phyloP scores from a whole-genome alignment of 2,888 invertebrate genomes.

The Choreutis nemorana region DNA sequence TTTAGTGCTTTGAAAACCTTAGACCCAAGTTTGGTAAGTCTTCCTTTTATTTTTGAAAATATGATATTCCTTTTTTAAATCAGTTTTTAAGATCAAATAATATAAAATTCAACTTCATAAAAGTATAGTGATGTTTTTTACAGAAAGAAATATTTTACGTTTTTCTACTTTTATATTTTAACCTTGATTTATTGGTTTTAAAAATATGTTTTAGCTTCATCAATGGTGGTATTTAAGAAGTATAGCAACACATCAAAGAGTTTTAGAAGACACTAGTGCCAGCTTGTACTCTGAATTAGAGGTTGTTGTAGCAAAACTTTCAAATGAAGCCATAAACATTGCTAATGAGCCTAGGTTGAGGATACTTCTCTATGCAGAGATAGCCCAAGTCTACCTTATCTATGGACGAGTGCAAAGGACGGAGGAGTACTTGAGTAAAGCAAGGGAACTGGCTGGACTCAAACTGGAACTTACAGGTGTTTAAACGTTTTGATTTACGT shows the following conservation, averaged over 20 bases:
- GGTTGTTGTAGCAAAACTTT: conserved; percentile 44
- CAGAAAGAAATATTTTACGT: too few species aligned
- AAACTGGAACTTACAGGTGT: conserved; percentile 74
- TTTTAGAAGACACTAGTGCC: conserved; percentile 78
- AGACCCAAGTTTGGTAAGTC: conserved; percentile 42
- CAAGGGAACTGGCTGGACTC: conserved; percentile 71
- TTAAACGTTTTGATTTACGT: background rate
- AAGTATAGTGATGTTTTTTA: too few species aligned
- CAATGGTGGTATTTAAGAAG: conserved; percentile 81
- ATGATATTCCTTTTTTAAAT: conserved; percentile 4
- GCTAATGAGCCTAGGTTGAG: conserved; percentile 33
- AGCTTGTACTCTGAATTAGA: conserved; percentile 70
- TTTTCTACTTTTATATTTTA: conserved; percentile 2
- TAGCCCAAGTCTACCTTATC: conserved; percentile 73
- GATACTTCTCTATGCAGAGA: conserved; percentile 52
- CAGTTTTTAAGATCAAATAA: background rate
- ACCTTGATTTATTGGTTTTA: background rate
- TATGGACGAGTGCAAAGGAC: conserved; percentile 78
- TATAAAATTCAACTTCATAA: too few species aligned
- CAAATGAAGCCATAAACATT: conserved; percentile 38
- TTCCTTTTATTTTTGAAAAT: background rate
- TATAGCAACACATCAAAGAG: conserved; percentile 76
- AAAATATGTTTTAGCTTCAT: conserved; percentile 24
- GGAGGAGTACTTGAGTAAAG: conserved; percentile 71
- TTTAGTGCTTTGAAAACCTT: conserved; percentile 31